phyloP scores from a whole-genome alignment of 2,797 vertebrate genomes.

The Acrossocheilus wenchowensis region DNA sequence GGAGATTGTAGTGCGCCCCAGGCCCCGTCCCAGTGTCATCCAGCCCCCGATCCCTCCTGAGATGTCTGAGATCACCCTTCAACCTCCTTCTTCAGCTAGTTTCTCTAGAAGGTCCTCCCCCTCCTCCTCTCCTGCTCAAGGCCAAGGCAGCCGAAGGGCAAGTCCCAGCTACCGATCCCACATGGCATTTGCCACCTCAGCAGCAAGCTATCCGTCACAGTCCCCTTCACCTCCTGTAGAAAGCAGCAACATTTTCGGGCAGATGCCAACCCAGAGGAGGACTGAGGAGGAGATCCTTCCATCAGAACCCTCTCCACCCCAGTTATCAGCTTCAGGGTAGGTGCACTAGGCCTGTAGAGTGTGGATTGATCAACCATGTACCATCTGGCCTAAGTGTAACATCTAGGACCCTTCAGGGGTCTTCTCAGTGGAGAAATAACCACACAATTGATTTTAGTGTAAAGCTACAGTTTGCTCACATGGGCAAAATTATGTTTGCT shows the following conservation, averaged over 20 bases:
- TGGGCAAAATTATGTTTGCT: conserved; percentile 32
- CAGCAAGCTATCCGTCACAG: conserved; percentile 88
- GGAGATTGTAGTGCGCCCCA: conserved; percentile 92
- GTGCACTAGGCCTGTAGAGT: conserved; percentile 79
- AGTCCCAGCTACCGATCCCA: conserved; percentile 87
- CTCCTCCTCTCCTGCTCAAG: conserved; percentile 91
- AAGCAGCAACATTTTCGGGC: conserved; percentile 91
- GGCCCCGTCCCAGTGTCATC: conserved; percentile 91
- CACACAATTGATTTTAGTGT: background rate
- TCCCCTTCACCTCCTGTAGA: conserved; percentile 86
- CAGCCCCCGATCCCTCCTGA: conserved; percentile 84
- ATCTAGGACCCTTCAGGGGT: conserved; percentile 56
- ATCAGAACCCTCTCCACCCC: conserved; percentile 91
- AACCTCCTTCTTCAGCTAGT: conserved; percentile 92
- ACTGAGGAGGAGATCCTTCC: conserved; percentile 92
- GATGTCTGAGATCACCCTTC: conserved; percentile 96
- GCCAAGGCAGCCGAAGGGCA: conserved; percentile 82
- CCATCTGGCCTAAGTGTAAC: conserved; percentile 67
- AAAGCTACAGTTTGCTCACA: conserved; percentile 14
- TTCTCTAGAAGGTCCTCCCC: conserved; percentile 96
- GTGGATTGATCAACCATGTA: conserved; percentile 64
- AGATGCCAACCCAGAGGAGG: conserved; percentile 90
- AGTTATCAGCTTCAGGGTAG: conserved; percentile 97
- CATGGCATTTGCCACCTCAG: conserved; percentile 89
- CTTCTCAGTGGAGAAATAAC: conserved; percentile 44